Percentiles rank a stretch among this genome's conserved stretches.
phyloP scores from a whole-genome alignment of 2,888 invertebrate species.

The Alsophila aescularia region DNA sequence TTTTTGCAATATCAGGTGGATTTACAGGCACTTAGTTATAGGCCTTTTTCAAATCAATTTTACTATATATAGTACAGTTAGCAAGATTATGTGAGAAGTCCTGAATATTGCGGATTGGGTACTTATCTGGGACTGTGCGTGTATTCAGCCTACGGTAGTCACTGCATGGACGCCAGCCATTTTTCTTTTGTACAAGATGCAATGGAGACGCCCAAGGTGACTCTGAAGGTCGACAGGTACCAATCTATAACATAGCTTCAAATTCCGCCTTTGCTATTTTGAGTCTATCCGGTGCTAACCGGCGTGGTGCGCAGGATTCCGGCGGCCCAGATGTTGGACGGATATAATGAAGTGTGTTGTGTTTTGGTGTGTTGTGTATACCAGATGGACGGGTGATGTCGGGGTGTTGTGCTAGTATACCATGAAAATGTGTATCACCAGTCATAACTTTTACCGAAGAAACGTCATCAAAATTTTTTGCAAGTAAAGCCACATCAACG shows the following conservation, averaged over 20 bases:
- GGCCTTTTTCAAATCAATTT: not conserved
- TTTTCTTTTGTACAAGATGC: slow-evolving; percentile 50
- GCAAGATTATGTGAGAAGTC: slow-evolving; percentile 4
- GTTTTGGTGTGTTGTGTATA: slow-evolving; percentile 5
- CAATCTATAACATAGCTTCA: slow-evolving; percentile 35
- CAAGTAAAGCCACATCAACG: not conserved
- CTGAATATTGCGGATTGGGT: slow-evolving; percentile 40
- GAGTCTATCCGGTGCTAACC: slow-evolving; percentile 43
- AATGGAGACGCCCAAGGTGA: slow-evolving; percentile 35
- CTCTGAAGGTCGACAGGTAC: slow-evolving; percentile 5
- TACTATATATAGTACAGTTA: not conserved
- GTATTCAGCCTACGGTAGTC: slow-evolving; percentile 47
- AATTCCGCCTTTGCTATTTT: slow-evolving; percentile 45
- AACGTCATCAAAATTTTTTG: not conserved
- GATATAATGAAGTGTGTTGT: not conserved
- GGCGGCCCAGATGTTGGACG: slow-evolving; percentile 42
- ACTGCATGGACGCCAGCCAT: slow-evolving; percentile 52
- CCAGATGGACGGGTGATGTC: slow-evolving; percentile 25
- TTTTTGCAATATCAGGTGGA: not conserved
- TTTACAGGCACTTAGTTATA: not conserved
- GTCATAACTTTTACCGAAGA: not conserved
- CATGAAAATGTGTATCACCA: not conserved
- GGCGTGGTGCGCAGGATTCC: slow-evolving; percentile 38
- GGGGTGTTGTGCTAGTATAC: slow-evolving; percentile 11
- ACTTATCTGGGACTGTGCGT: slow-evolving; percentile 34